Conservation (phyloP, 2,113 vertebrate species). For the Myotis yumanensis region DNA sequence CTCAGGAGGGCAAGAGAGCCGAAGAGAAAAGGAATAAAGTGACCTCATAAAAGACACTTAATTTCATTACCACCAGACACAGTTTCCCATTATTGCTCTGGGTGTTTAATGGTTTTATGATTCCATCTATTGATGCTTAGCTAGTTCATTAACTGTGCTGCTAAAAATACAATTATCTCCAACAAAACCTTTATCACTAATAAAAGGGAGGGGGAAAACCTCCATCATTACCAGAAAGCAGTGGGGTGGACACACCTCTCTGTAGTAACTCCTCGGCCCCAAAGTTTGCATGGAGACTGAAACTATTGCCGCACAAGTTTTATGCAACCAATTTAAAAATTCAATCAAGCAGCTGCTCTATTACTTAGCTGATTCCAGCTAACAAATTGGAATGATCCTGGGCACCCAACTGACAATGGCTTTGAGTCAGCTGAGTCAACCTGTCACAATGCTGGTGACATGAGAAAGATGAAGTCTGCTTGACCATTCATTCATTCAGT, state of each 20-base stretch:
- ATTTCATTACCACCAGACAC: conserved; percentile 72
- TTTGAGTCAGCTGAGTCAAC: not conserved
- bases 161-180: conserved; percentile 80
- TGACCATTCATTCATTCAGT: too few species aligned
- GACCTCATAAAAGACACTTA: conserved; percentile 69
- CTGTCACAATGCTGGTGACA: not conserved
- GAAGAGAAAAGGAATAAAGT: conserved; percentile 54
- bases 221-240: conserved; percentile 59
- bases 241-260: conserved; percentile 32
- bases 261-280: not conserved
- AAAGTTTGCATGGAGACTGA: conserved; percentile 19
- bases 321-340: not conserved
- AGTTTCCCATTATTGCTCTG: conserved; percentile 74
- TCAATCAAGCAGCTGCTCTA: not conserved
- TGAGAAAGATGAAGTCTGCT: not conserved
- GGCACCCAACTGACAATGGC: not conserved
- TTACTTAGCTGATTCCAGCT: not conserved
- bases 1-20: conserved; percentile 59
- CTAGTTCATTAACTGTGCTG: conserved; percentile 79
- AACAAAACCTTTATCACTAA: conserved; percentile 75
- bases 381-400: not conserved
- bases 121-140: conserved; percentile 77
- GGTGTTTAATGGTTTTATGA: conserved; percentile 75
- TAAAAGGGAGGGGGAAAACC: not conserved
- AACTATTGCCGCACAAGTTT: not conserved